Conservation (phyloP, 2,113 vertebrate species). For the Pavo muticus region DNA sequence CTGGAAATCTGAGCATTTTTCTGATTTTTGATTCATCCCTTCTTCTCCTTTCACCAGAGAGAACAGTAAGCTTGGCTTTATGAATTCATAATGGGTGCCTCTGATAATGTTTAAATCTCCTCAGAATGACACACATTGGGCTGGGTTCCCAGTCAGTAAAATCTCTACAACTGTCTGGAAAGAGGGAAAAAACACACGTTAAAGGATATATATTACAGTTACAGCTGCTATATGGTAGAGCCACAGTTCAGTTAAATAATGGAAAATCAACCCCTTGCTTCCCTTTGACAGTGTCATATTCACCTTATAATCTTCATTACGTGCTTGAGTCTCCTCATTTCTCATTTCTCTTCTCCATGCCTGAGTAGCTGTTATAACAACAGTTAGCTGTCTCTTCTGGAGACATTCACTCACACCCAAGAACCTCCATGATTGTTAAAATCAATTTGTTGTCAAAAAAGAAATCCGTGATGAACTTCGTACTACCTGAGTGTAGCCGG, state of each 20-base stretch:
- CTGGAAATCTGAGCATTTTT: slow-evolving; percentile 1
- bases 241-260: background rate
- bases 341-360: background rate
- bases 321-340: background rate
- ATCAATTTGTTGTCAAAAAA: background rate
- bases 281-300: background rate
- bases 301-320: background rate
- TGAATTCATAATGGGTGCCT: background rate
- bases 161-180: background rate
- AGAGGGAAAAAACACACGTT: background rate
- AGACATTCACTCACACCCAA: background rate
- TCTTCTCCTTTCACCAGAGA: background rate
- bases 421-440: background rate
- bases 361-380: background rate
- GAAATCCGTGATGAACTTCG: background rate
- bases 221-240: background rate
- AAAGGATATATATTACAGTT: background rate
- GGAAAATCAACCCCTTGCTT: background rate
- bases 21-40: background rate
- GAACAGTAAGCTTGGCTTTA: background rate
- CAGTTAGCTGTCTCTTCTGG: background rate
- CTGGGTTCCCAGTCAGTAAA: slow-evolving; percentile 17
- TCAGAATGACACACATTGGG: background rate
- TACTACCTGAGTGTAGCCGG: background rate
- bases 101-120: slow-evolving; percentile 31